Percentiles rank a stretch among this genome's conserved stretches.
These are phyloP conservation scores for Oryzias woworae DNA, from an alignment of 2,113 vertebrate genomes.

Conservation along the genomic window DNA sequence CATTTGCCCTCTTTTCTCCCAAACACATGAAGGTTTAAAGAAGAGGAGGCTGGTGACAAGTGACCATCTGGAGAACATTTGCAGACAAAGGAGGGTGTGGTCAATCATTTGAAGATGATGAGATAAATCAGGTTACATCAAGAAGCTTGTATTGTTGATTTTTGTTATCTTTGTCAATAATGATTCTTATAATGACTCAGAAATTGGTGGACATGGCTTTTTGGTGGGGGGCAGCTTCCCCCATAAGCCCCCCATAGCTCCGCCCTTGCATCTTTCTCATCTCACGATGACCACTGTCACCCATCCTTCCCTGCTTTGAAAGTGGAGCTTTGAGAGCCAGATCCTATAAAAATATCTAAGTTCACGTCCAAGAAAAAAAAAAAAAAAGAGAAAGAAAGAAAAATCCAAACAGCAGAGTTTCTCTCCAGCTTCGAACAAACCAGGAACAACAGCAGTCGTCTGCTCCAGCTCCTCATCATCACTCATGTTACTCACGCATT, in stretches of 20 bases:
- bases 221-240: constrained; percentile 8
- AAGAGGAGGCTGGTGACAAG: constrained; percentile 10
- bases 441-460: constrained; percentile 38
- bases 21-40: constrained; percentile 47
- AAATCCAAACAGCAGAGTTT: constrained; percentile 23
- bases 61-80: not conserved
- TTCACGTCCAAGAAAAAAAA: not conserved
- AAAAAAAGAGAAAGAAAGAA: not conserved
- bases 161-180: no score
- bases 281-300: constrained; percentile 46
- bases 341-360: constrained; percentile 51
- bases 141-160: no score
- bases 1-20: constrained; percentile 10
- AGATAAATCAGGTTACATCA: no score
- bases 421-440: constrained; percentile 13
- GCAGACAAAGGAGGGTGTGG: no score
- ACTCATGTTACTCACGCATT: constrained; percentile 32
- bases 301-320: constrained; percentile 21
- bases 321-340: not conserved
- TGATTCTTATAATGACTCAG: no score
- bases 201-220: constrained; percentile 23
- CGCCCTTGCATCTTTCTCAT: constrained; percentile 9
- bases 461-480: constrained; percentile 45
- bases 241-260: no score
- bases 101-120: no score